Evolutionary conservation across 2,113 vertebrate species (phyloP).

Genomic region (Anguilla rostrata): DNA sequence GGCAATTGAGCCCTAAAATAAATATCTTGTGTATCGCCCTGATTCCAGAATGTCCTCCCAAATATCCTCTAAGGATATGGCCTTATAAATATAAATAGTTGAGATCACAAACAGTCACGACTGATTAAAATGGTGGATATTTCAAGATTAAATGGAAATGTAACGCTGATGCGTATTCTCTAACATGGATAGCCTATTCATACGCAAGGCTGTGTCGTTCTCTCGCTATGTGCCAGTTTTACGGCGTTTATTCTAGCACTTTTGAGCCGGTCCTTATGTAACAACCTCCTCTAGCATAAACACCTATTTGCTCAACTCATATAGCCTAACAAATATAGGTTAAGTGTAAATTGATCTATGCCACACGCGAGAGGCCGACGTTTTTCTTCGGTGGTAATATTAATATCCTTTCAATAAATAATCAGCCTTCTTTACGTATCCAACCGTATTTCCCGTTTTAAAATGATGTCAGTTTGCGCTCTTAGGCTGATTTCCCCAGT

Average conservation of each 20-base stretch:
- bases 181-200: slow-evolving; percentile 19
- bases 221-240: background rate
- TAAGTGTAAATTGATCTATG: background rate
- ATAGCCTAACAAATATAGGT: background rate
- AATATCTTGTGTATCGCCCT: slow-evolving; percentile 24
- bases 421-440: background rate
- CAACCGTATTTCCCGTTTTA: background rate
- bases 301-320: background rate
- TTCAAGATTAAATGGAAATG: slow-evolving; percentile 8
- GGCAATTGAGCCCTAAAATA: slow-evolving; percentile 45
- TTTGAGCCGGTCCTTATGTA: slow-evolving; percentile 9
- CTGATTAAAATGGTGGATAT: background rate
- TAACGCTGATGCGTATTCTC: background rate
- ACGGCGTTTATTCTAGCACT: slow-evolving; percentile 10
- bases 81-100: background rate
- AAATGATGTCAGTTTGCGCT: background rate
- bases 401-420: slow-evolving; percentile 1
- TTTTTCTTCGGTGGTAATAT: background rate
- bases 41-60: slow-evolving; percentile 42
- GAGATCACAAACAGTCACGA: background rate
- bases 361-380: slow-evolving; percentile 19
- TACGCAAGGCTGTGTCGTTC: slow-evolving; percentile 8
- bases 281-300: background rate
- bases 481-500: background rate
- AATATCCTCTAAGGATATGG: slow-evolving; percentile 1